Evolutionary conservation across 2,113 vertebrate genomes (phyloP).

Genomic region (Malurus cyaneus): DNA sequence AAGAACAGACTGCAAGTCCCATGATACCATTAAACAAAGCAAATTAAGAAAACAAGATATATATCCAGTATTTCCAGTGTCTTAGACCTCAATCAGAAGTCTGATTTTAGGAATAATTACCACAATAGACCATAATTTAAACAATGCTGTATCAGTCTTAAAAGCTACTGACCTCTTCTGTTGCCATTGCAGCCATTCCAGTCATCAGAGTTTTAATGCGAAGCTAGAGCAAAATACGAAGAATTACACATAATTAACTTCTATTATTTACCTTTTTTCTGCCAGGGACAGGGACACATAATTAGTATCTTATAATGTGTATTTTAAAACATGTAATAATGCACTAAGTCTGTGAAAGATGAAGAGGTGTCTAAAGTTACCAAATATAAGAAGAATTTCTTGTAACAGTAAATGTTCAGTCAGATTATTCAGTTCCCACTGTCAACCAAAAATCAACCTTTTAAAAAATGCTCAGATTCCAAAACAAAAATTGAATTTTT

Average conservation of each 20-base stretch:
- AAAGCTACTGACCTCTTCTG: slow-evolving; percentile 82
- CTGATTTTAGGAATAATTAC: background rate
- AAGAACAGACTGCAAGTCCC: background rate
- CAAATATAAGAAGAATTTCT: background rate
- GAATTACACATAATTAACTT: background rate
- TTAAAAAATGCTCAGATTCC: background rate
- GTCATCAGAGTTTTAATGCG: slow-evolving; percentile 92
- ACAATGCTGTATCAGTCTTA: background rate
- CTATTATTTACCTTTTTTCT: background rate
- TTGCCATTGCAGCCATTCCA: slow-evolving; percentile 91
- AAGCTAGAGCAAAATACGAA: slow-evolving; percentile 68
- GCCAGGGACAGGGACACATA: background rate
- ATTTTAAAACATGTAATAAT: background rate
- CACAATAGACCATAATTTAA: background rate
- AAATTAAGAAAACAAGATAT: background rate
- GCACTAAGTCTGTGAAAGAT: background rate
- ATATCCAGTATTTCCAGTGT: background rate
- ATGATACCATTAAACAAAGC: background rate
- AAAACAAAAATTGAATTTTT: background rate
- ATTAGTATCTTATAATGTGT: background rate
- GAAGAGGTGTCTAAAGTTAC: background rate
- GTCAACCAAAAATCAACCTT: background rate
- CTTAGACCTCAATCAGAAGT: background rate
- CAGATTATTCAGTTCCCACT: background rate
- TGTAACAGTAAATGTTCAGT: background rate